These are phyloP conservation scores for Marasmarcha lunaedactyla DNA, from an alignment of 2,888 invertebrate genomes.

Conservation along the genomic window DNA sequence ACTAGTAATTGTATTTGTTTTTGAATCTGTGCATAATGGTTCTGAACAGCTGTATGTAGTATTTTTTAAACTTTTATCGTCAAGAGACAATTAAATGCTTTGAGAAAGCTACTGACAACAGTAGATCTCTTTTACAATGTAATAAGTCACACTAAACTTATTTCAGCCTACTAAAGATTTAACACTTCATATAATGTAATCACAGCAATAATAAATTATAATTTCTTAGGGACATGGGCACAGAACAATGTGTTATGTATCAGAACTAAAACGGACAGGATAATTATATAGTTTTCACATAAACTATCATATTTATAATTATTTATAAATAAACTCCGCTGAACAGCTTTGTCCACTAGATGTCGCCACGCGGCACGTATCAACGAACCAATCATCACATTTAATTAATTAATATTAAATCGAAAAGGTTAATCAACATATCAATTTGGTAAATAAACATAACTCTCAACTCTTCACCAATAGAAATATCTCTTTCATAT, in stretches of 20 bases:
- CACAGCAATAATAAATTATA: constrained; percentile 64
- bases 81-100: constrained; percentile 5
- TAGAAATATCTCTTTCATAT: constrained; percentile 63
- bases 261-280: constrained; percentile 48
- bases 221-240: constrained; percentile 44
- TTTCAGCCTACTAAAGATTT: constrained; percentile 43
- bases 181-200: constrained; percentile 63
- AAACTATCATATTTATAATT: constrained; percentile 31
- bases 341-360: neutral
- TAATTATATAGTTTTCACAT: constrained; percentile 51
- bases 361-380: neutral
- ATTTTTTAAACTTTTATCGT: neutral
- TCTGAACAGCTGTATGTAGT: neutral
- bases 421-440: constrained; percentile 42
- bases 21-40: neutral
- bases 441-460: constrained; percentile 63
- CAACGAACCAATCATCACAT: constrained; percentile 20
- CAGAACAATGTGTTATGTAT: constrained; percentile 48
- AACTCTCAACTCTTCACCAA: constrained; percentile 56
- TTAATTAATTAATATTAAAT: constrained; percentile 32
- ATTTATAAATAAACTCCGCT: constrained; percentile 37
- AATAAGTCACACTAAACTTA: constrained; percentile 38
- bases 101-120: constrained; percentile 31
- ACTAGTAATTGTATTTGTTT: neutral
- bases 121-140: constrained; percentile 30